phyloP scores from a whole-genome alignment of 1,140 invertebrate genomes.

The Lordiphosa clarofinis region DNA sequence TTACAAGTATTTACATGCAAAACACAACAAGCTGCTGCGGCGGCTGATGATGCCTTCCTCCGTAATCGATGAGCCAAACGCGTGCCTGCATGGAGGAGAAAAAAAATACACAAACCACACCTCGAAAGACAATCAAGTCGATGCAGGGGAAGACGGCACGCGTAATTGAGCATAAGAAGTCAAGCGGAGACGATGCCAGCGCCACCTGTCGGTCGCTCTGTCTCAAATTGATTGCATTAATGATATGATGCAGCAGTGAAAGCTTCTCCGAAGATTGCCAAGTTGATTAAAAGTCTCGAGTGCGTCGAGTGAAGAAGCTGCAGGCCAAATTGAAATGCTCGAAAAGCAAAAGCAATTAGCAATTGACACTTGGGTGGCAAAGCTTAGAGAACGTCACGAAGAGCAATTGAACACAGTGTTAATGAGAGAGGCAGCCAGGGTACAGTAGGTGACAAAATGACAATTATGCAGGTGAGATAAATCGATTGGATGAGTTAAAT shows the following conservation, averaged over 20 bases:
- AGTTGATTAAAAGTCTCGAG: constrained; percentile 45
- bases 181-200: constrained; percentile 31
- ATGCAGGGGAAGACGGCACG: constrained; percentile 13
- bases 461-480: too few species aligned
- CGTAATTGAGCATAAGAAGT: constrained; percentile 53
- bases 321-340: constrained; percentile 10
- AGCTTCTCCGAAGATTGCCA: constrained; percentile 31
- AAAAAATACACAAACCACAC: constrained; percentile 33
- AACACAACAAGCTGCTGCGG: constrained; percentile 45
- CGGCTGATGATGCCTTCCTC: constrained; percentile 23
- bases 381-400: constrained; percentile 21
- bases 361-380: constrained; percentile 43
- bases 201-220: constrained; percentile 35
- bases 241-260: constrained; percentile 45
- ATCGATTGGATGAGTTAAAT: too few species aligned
- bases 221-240: constrained; percentile 52
- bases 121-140: constrained; percentile 41
- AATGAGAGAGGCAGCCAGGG: constrained; percentile 12
- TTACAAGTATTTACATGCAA: constrained; percentile 62
- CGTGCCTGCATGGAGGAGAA: constrained; percentile 32
- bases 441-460: neutral
- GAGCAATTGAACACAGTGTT: constrained; percentile 23
- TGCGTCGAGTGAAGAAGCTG: constrained; percentile 11
- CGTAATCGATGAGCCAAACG: constrained; percentile 50
- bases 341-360: constrained; percentile 44